Evolutionary conservation across 2,113 vertebrate genomes (phyloP), one percentile per base, ranked within the genome.

Genomic region (Podarcis cretensis): DNA sequence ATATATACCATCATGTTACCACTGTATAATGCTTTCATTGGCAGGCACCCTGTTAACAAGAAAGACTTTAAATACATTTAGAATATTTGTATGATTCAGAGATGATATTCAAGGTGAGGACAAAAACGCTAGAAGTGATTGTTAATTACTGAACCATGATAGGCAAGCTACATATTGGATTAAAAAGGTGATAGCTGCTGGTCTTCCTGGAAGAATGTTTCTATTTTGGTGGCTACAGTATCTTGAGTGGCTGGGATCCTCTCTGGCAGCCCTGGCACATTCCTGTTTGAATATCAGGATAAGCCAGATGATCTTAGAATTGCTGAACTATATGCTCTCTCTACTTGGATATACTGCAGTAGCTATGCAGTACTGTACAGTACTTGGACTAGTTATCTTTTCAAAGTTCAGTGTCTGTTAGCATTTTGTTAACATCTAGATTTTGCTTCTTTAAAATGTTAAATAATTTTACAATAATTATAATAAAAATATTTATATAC

Each of bases 181-280:
- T 12, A 76, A 86, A 63, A 87, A 76, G n/a, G 5, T 1, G 83
- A 68, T 54, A 9, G 0, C 66, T 89, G 20, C 1, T 54, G 35
- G 25, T 21, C 74, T n/a, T 90, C 85, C 37, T 80, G 76, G 40
- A 92, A 84, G 65, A 86, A n/a, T 77, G 69, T 32, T 37, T 93
- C 73, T 88, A 69, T 83, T 88, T 32, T 86, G 48, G 37, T 92
- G 63, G 63, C 74, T 86, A 43, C 69, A 85, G n/a, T 87, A n/a
- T 87, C 20, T 16, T 69, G 69, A 82, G 8, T 84, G 23, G 66
- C 86, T 87, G 71, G 76, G 30, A 84, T 86, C 90, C 59, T 89
- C 32, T 54, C 91, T 69, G n/a, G 79, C 20, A 89, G 27, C 37
- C 57, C 59, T 3, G 0, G 1, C 59, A 79, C 20, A 73, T 68